Evolutionary conservation across 1,140 invertebrate genomes (phyloP), one percentile per base, ranked within the genome.

Genomic region (Ceratitis capitata): DNA sequence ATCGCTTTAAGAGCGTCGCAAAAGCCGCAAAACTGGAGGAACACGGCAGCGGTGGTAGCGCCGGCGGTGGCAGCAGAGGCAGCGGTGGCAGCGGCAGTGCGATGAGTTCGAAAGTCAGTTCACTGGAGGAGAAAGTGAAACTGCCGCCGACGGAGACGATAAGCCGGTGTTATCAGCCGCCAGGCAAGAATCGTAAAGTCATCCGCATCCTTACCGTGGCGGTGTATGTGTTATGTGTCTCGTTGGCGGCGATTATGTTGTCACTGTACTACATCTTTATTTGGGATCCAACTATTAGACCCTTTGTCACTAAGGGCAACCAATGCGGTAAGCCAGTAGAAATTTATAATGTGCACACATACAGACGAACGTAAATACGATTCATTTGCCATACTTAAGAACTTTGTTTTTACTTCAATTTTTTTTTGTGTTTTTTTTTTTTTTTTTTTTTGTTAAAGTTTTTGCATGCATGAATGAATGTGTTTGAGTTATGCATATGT

Each of bases 221-320:
- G 86, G 97, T 98, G 10, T 99, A 99, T 92, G 95, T 99, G 82
- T 95, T 99, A 89, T 97, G 97, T 87, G 98, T 99, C 85, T 99
- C 98, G 16, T 93, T 98, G 86, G 98, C 97, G 0, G 98, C 98
- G 6, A 98, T 99, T 87, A 96, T 99, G 91, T 94, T 99, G 35
- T 98, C 97, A 0, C 93, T 98, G 14, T 99, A 99, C 93, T 99
- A 99, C 93, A 96, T 98, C 86, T 97, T 99, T 92, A 95, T 99
- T 86, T 99, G 98, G 98, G 95, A 98, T 92, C 97, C 97, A 0
- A 94, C 88, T 69, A 90, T 91, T 58, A 88, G 90, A 51, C 90
- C 90, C 83, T 91, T 91, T 84, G 90, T 90, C 56, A 91, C 90
- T 86, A 91, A 90, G 88, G 88, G 87, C 88, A 90, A 88, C 87